phyloP scores from a whole-genome alignment of 1,140 invertebrate genomes.

The Pemphigus obesinymphae region DNA sequence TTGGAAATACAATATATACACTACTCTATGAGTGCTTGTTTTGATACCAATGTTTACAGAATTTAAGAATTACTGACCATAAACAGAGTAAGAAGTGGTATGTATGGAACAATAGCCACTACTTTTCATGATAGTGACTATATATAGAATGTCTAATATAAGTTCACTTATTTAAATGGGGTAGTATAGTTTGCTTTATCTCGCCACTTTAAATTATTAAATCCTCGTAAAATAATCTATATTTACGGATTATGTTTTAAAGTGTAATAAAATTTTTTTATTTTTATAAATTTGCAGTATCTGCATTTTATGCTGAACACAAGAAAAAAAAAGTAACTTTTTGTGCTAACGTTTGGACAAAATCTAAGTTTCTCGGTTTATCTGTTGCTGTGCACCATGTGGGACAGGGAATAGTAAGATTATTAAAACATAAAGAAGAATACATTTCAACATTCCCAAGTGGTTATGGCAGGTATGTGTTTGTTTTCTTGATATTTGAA shows the following conservation, averaged over 20 bases:
- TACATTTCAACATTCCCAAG: slow-evolving; percentile 93
- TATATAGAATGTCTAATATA: neutral
- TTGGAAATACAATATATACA: no score
- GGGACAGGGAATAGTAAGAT: slow-evolving; percentile 72
- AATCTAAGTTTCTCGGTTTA: slow-evolving; percentile 94
- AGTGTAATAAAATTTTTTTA: no score
- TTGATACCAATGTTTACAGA: no score
- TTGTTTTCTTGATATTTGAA: neutral
- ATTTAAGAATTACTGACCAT: no score
- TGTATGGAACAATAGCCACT: no score
- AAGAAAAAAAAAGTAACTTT: slow-evolving; percentile 83
- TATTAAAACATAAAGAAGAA: slow-evolving; percentile 81
- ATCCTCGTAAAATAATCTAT: neutral
- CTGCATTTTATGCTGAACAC: slow-evolving; percentile 96
- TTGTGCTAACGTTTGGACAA: slow-evolving; percentile 93
- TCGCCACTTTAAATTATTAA: neutral
- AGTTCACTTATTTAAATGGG: neutral
- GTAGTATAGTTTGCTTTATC: neutral
- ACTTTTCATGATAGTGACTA: no score
- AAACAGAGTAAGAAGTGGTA: no score
- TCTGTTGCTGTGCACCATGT: slow-evolving; percentile 90
- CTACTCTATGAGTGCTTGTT: no score
- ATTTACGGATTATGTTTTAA: neutral
- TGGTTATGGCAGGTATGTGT: slow-evolving; percentile 76
- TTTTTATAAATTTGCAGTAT: slow-evolving; percentile 58